Evolutionary conservation across 1,140 invertebrate species (phyloP), one percentile per base, ranked within the genome.

Genomic region (Paramacrobiotus metropolitanus): DNA sequence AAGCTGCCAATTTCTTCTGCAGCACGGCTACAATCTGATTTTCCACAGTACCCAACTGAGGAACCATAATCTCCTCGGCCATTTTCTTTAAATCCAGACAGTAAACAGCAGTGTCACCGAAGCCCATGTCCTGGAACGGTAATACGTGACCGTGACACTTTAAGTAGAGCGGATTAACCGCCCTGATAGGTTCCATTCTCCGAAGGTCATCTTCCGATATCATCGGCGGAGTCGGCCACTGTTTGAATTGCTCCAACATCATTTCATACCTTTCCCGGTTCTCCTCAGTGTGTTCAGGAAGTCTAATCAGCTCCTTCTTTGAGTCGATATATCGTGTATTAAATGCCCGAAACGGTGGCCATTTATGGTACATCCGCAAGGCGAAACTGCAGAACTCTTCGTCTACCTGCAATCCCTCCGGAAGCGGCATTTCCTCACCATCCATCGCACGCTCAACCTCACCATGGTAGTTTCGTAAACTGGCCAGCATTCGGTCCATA

Each of bases 331-430:
- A 9, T n/a, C 9, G n/a, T 40, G n/a, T 9, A 4, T 4, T 9
- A 28, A 18, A 9, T 24, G 24, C 9, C 24, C 48, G 48, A 9
- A 55, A 4, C 4, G 48, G 48, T 24, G 48, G 9, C 48, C 48
- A 55, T 9, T 55, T 55, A 4, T 18, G 9, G 24, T 18, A 55
- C 15, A 55, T 9, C 9, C 24, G 4, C 48, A 55, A 55, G 4
- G 48, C 48, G 48, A 55, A 55, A 15, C 48, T 9, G 24, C 48
- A 55, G 24, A 55, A 55, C 4, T 55, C 48, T 55, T 55, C 48
- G 15, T 15, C n/a, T n/a, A 40, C 9, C 34, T 9, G 34, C 34
- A n/a, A n/a, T n/a, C n/a, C 34, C 34, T 9, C 9, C 34, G 34
- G 34, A 9, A 40, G 34, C n/a, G n/a, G n/a, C n/a, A n/a, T n/a